A percentile compares a stretch with the other conserved stretches of the same genome.
Evolutionary conservation across 1,140 invertebrate genomes (phyloP).

Genomic region (Bathynomus jamesi): DNA sequence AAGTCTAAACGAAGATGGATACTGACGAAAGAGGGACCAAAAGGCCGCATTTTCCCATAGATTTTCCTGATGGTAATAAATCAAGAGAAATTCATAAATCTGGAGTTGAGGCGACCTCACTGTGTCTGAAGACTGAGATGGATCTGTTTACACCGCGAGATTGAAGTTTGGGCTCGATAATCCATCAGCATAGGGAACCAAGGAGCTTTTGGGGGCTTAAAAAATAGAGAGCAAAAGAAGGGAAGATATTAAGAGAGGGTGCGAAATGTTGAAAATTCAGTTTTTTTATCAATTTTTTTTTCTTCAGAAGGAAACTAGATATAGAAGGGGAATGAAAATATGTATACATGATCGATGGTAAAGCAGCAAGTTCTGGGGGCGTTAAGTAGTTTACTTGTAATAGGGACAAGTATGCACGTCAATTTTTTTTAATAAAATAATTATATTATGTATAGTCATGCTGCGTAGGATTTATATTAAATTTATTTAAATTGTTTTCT

Average conservation of each 20-base stretch:
- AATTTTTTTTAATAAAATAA: too few species aligned
- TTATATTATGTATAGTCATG: too few species aligned
- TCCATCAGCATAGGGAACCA: conserved; percentile 30
- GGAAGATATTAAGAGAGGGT: background rate
- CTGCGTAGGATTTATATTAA: too few species aligned
- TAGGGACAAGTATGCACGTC: too few species aligned
- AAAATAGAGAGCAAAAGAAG: background rate
- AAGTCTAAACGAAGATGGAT: background rate
- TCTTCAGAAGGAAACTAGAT: too few species aligned
- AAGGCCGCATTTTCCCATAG: conserved; percentile 18
- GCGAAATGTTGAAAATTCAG: background rate
- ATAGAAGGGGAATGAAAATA: too few species aligned
- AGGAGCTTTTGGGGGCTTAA: background rate
- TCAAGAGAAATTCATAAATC: conserved; percentile 38
- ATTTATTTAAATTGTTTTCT: too few species aligned
- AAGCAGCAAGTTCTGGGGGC: too few species aligned
- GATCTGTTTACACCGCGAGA: conserved; percentile 38
- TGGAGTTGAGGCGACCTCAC: conserved; percentile 34
- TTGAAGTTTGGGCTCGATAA: conserved; percentile 38
- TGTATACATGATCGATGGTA: too few species aligned
- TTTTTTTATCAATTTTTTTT: too few species aligned
- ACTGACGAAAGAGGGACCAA: background rate
- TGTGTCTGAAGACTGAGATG: conserved; percentile 32
- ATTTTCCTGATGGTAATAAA: conserved; percentile 35
- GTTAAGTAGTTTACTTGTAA: too few species aligned